Conservation (phyloP, 1,140 invertebrate species). For the Drosophila biarmipes region DNA sequence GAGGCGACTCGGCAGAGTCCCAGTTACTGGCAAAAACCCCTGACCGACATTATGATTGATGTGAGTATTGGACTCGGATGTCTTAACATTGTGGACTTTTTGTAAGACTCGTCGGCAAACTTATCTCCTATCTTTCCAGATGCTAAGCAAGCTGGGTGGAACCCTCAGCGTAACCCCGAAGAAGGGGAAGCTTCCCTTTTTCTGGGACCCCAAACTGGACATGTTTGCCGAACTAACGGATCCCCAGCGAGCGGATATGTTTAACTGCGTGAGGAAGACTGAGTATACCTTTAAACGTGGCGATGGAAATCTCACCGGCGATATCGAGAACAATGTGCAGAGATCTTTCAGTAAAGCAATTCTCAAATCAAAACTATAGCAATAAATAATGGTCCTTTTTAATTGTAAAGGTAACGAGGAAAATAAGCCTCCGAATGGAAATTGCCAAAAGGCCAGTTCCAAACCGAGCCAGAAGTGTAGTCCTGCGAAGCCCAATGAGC, state of each 20-base stretch:
- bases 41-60: constrained; percentile 41
- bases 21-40: constrained; percentile 49
- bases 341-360: constrained; percentile 33
- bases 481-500: neutral
- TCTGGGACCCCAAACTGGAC: constrained; percentile 65
- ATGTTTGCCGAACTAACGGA: constrained; percentile 48
- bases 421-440: constrained; percentile 5
- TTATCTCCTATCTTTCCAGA: constrained; percentile 23
- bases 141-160: constrained; percentile 36
- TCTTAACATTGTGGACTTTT: neutral
- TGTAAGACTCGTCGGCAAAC: neutral
- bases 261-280: constrained; percentile 22
- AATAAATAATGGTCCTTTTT: neutral
- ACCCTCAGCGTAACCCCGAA: constrained; percentile 2
- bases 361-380: neutral
- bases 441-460: neutral
- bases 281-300: constrained; percentile 9
- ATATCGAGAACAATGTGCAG: constrained; percentile 5
- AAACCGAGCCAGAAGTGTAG: neutral
- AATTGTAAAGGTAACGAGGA: constrained; percentile 19
- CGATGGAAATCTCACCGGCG: constrained; percentile 41
- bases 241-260: constrained; percentile 45
- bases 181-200: constrained; percentile 54
- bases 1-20: constrained; percentile 13
- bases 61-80: constrained; percentile 19